Evolutionary conservation across 37 sponge, comb jelly and placozoan genomes (phyloP), one percentile per base, ranked within the genome.

Genomic region (Amphimedon queenslandica): DNA sequence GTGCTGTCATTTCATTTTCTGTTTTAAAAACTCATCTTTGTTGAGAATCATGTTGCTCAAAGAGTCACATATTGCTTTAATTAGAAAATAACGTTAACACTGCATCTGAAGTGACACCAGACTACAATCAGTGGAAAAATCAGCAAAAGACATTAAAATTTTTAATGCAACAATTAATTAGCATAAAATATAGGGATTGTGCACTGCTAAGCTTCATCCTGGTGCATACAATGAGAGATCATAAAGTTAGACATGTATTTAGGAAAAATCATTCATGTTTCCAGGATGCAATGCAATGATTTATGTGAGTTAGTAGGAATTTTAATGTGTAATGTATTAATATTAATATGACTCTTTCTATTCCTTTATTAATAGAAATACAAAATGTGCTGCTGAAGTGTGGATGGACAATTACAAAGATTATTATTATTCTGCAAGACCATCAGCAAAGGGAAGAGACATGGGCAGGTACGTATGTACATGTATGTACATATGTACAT

Each of bases 361-460:
- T 13, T 55, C 13, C 13, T 47, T 13, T 47, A 8, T 65, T 6
- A 28, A 32, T 29, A 90, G 88, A 57, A 97, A 97, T 76, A 93
- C 94, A 3, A 73, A 73, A 66, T 57, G 94, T 0, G 83, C 94
- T 31, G 98, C 94, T 28, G 98, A 97, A 68, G 94, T 93, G 57
- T 97, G 98, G 98, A 97, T 97, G 98, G 98, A 97, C 70, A 84
- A 80, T n/a, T 94, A 90, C 82, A 90, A 90, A 70, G 67, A 83
- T 63, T 87, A 80, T 58, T 94, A 73, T 73, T 90, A 90, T 71
- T 68, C 91, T 32, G 91, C 91, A 4, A 63, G 95, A 39, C 95
- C 95, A 0, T 83, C 75, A 27, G 93, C 89, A 3, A 79, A 53
- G 40, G 72, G 75, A 27, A 87, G 40, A 47, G 69, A 63, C n/a